A percentile compares a stretch with the other conserved stretches of the same genome.
These are phyloP conservation scores for Rhipidura dahli DNA, from an alignment of 2,113 vertebrate genomes.

Conservation along the genomic window DNA sequence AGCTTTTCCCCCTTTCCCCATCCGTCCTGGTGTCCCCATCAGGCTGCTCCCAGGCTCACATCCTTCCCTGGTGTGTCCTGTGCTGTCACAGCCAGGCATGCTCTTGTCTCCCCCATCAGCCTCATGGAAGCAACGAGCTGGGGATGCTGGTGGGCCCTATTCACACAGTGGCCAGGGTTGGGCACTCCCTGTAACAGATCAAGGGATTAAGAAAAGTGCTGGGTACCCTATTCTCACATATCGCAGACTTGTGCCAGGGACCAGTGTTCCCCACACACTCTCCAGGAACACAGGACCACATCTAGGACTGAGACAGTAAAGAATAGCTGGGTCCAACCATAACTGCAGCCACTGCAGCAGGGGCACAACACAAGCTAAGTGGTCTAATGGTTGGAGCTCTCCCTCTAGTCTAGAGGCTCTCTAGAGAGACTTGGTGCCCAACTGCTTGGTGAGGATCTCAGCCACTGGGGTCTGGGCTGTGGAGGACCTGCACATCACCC, in stretches of 20 bases:
- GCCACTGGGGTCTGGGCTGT: not conserved
- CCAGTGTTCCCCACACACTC: not conserved
- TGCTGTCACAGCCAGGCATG: not conserved
- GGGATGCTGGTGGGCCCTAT: not conserved
- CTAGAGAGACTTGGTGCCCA: not conserved
- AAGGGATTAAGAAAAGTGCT: not conserved
- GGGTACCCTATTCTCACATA: fast-evolving
- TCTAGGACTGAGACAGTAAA: not conserved
- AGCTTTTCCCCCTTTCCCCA: not conserved
- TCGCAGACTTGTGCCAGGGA: not conserved
- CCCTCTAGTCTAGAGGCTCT: not conserved
- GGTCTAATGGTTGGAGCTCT: not conserved
- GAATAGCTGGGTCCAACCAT: not conserved
- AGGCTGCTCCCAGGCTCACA: not conserved
- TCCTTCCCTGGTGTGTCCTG: not conserved
- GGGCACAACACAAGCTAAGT: not conserved
- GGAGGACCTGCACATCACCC: not conserved
- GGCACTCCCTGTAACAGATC: not conserved
- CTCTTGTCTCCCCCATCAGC: not conserved
- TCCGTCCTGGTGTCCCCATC: not conserved
- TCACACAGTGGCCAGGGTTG: not conserved
- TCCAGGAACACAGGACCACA: not conserved
- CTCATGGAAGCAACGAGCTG: not conserved
- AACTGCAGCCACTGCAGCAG: not conserved
- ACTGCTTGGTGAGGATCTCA: not conserved